Evolutionary conservation across 2,113 vertebrate genomes (phyloP).

Genomic region (Leuciscus idus): DNA sequence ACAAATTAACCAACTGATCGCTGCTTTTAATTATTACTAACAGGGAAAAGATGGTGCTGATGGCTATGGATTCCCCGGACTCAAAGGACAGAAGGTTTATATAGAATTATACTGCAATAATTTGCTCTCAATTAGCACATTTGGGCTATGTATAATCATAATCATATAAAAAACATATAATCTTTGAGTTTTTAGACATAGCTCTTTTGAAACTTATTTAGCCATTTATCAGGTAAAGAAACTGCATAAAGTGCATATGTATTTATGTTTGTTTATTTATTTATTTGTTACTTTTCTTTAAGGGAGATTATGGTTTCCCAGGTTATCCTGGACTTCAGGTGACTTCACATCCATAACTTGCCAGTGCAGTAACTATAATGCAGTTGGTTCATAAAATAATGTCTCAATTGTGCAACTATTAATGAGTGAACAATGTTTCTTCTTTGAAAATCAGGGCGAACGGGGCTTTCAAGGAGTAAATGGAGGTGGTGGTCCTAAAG

Average conservation of each 20-base stretch:
- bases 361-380: background rate
- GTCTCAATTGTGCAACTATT: background rate
- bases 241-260: too few relatives aligned
- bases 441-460: slow-evolving; percentile 79
- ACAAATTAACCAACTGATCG: background rate
- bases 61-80: slow-evolving; percentile 72
- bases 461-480: slow-evolving; percentile 71
- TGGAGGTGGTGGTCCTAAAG: slow-evolving; percentile 81
- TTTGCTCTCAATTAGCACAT: background rate
- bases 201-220: too few relatives aligned
- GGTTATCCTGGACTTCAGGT: slow-evolving; percentile 83
- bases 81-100: slow-evolving; percentile 77
- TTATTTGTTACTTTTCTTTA: slow-evolving; percentile 45
- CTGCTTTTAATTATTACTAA: background rate
- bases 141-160: too few relatives aligned
- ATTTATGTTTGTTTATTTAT: background rate
- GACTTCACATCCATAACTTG: slow-evolving; percentile 48
- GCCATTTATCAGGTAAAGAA: too few relatives aligned
- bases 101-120: background rate
- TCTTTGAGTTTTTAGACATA: too few relatives aligned
- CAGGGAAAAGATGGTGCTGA: slow-evolving; percentile 73
- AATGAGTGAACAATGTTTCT: slow-evolving; percentile 9
- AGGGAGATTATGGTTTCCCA: slow-evolving; percentile 83
- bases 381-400: background rate
- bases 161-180: background rate